These are phyloP conservation scores for Drosophila kurseongensis DNA, from an alignment of 1,140 invertebrate genomes.

Conservation along the genomic window DNA sequence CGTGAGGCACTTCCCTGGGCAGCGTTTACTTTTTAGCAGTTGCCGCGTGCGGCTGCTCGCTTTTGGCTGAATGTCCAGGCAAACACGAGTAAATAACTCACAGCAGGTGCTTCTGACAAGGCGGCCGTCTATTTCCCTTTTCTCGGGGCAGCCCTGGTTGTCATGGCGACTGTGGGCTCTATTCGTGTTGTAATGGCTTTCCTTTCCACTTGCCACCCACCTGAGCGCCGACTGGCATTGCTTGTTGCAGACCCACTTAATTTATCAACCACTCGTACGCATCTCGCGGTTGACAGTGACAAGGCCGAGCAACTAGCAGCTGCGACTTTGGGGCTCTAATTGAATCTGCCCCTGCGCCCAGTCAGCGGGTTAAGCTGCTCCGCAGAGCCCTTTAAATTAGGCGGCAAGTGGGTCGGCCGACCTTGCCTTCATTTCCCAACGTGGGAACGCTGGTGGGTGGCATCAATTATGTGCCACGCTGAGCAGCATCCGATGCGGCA, in stretches of 20 bases:
- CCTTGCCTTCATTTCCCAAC: slow-evolving; percentile 16
- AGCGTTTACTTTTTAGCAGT: slow-evolving; percentile 29
- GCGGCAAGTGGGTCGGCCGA: slow-evolving; percentile 24
- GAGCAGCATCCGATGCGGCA: slow-evolving; percentile 20
- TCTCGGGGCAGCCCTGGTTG: no score
- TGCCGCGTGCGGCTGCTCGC: neutral
- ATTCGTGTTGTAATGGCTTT: slow-evolving; percentile 36
- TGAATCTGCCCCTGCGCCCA: slow-evolving; percentile 51
- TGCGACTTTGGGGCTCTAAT: slow-evolving; percentile 49
- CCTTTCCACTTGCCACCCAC: neutral
- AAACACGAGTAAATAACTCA: slow-evolving; percentile 36
- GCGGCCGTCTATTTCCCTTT: no score
- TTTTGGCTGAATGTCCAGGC: no score
- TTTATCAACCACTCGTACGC: slow-evolving; percentile 61
- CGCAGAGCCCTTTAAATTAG: slow-evolving; percentile 34
- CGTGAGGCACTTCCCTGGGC: slow-evolving; percentile 4
- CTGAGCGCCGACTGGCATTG: neutral
- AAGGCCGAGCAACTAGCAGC: slow-evolving; percentile 22
- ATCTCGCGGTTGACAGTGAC: slow-evolving; percentile 61
- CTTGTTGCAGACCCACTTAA: slow-evolving; percentile 52
- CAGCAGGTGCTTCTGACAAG: slow-evolving; percentile 54
- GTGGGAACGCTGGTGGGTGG: slow-evolving; percentile 11
- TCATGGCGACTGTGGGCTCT: neutral
- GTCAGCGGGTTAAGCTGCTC: slow-evolving; percentile 45
- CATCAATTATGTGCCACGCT: slow-evolving; percentile 47